A percentile compares a stretch with the other conserved stretches of the same genome.
Conservation (phyloP, 2,113 vertebrate species). For the Calyptomena viridis region DNA sequence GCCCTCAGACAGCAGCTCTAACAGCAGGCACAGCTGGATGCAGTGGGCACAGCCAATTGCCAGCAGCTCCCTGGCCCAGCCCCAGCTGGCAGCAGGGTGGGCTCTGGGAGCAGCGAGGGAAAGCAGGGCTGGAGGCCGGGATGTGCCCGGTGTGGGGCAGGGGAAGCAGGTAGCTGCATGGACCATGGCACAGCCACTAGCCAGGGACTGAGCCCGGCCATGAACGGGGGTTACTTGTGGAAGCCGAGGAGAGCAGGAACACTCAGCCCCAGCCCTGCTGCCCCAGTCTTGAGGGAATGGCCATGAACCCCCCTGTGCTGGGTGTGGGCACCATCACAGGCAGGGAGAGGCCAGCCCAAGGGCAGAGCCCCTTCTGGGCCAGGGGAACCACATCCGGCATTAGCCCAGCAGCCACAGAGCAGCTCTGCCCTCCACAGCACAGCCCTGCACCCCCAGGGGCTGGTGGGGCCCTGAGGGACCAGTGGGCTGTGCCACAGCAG, state of each 20-base stretch:
- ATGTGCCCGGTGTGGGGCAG: not conserved
- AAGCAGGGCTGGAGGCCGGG: not conserved
- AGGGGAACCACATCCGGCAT: fast-evolving
- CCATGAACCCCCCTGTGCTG: fast-evolving
- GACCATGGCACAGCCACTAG: fast-evolving
- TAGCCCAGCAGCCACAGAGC: fast-evolving
- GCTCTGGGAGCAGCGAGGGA: not conserved
- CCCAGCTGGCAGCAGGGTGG: not conserved
- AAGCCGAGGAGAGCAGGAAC: fast-evolving
- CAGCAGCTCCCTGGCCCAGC: not conserved
- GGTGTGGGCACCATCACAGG: fast-evolving
- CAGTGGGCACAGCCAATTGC: not conserved
- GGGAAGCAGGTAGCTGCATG: fast-evolving
- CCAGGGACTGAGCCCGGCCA: fast-evolving
- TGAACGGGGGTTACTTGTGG: fast-evolving
- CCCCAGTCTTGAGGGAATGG: fast-evolving
- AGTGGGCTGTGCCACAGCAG: not conserved
- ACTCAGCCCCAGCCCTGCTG: fast-evolving
- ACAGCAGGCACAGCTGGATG: fast-evolving
- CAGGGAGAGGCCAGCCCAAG: fast-evolving
- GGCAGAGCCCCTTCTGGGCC: not conserved
- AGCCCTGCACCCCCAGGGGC: fast-evolving
- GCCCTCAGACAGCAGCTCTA: not conserved
- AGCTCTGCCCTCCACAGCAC: fast-evolving
- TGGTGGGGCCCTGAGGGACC: not conserved